These are phyloP conservation scores for Tamias sibiricus DNA, from an alignment of 2,113 vertebrate species.

Conservation along the genomic window DNA sequence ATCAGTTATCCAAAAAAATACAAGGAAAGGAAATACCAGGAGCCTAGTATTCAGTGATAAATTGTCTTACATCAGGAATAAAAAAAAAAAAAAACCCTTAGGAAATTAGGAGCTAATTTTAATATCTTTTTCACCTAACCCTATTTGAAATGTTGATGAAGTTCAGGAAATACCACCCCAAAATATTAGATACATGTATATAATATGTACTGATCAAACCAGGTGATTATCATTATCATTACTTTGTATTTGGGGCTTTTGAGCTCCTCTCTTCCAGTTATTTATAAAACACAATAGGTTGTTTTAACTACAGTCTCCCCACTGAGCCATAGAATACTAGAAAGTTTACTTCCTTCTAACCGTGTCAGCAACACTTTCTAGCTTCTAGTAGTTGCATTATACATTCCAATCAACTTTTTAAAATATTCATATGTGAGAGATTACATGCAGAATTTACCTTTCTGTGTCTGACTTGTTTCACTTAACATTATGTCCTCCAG, in stretches of 20 bases:
- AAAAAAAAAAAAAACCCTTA: neutral
- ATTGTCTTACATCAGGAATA: slow-evolving; percentile 17
- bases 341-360: neutral
- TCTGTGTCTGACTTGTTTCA: neutral
- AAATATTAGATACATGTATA: too few species aligned
- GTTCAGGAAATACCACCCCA: neutral
- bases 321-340: too few species aligned
- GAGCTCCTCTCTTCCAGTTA: neutral
- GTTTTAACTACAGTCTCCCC: too few species aligned
- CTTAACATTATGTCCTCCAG: neutral
- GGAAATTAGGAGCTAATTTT: slow-evolving; percentile 2
- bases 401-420: neutral
- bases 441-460: neutral
- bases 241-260: neutral
- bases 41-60: neutral
- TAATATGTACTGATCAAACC: neutral
- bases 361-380: neutral
- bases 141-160: neutral
- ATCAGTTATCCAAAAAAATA: neutral
- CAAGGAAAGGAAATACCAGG: neutral
- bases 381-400: too few species aligned
- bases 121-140: neutral
- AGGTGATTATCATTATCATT: neutral
- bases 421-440: neutral
- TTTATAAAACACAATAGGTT: neutral